These are phyloP conservation scores for Corydoras sp. DNA, from an alignment of 2,113 vertebrate species.

Conservation along the genomic window DNA sequence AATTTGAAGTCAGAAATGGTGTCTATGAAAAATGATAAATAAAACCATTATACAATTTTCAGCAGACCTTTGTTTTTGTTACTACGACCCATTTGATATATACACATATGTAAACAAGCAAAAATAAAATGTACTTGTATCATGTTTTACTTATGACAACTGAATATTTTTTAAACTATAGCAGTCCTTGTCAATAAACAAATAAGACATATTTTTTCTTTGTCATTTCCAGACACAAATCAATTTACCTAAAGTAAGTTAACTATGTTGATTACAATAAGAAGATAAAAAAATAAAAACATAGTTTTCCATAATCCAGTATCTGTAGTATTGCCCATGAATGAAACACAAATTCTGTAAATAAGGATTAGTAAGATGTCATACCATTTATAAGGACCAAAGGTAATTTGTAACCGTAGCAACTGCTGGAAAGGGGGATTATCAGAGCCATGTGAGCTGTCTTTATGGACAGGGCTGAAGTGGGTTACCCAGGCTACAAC, in stretches of 20 bases:
- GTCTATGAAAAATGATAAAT: not conserved
- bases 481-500: slow-evolving; percentile 46
- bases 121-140: not conserved
- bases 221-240: slow-evolving; percentile 23
- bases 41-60: not conserved
- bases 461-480: slow-evolving; percentile 64
- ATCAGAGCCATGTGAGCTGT: slow-evolving; percentile 74
- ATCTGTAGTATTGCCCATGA: slow-evolving; percentile 70
- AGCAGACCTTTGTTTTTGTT: not conserved
- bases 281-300: slow-evolving; percentile 53
- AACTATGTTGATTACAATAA: slow-evolving; percentile 2
- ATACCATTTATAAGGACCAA: slow-evolving; percentile 85
- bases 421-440: slow-evolving; percentile 92
- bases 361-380: slow-evolving; percentile 75
- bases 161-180: too few species aligned
- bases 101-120: not conserved
- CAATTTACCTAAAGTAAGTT: not conserved
- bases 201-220: too few species aligned
- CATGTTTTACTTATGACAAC: too few species aligned
- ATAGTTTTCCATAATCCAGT: slow-evolving; percentile 59
- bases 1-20: not conserved
- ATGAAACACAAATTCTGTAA: slow-evolving; percentile 77
- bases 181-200: too few species aligned
- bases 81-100: not conserved
- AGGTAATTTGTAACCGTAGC: slow-evolving; percentile 96